A percentile compares a stretch with the other conserved stretches of the same genome.
phyloP scores from a whole-genome alignment of 1,140 invertebrate species.

The Agraylea sexmaculata region DNA sequence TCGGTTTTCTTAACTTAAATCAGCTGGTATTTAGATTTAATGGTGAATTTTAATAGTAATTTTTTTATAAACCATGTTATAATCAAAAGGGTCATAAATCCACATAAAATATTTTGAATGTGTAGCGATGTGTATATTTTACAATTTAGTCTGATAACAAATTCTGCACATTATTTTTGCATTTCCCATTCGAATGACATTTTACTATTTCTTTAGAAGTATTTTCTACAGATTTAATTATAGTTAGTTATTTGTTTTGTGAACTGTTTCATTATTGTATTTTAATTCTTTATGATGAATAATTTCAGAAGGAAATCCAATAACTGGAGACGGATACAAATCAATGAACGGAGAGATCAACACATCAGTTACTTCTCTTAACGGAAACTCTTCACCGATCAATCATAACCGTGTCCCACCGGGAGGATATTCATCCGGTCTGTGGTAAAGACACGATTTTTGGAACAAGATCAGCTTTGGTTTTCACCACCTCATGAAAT shows the following conservation, averaged over 20 bases:
- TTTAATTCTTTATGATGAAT: slow-evolving; percentile 12
- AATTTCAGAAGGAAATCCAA: slow-evolving; percentile 38
- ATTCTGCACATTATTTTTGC: slow-evolving; percentile 1
- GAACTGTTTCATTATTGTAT: slow-evolving; percentile 8
- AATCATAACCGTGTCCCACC: slow-evolving; percentile 35
- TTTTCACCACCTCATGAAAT: too few species aligned
- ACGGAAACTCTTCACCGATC: slow-evolving; percentile 32
- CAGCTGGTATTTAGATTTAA: too few species aligned
- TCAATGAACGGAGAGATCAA: slow-evolving; percentile 41
- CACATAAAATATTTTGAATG: too few species aligned
- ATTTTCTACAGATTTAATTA: slow-evolving; percentile 5
- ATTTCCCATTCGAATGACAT: slow-evolving; percentile 4
- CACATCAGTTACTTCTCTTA: slow-evolving; percentile 33
- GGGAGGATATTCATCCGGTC: slow-evolving; percentile 36
- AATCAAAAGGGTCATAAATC: too few species aligned
- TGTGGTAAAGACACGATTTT: too few species aligned
- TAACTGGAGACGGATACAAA: slow-evolving; percentile 41
- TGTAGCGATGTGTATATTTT: slow-evolving; percentile 8
- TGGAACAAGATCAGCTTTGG: too few species aligned
- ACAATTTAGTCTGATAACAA: slow-evolving; percentile 1
- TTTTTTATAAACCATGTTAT: too few species aligned
- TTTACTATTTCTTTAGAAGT: too few species aligned
- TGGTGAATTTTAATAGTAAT: too few species aligned
- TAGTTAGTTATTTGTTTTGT: slow-evolving; percentile 14
- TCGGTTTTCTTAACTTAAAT: too few species aligned